These are phyloP conservation scores for Onychostruthus taczanowskii DNA, from an alignment of 2,113 vertebrate species.

Conservation along the genomic window DNA sequence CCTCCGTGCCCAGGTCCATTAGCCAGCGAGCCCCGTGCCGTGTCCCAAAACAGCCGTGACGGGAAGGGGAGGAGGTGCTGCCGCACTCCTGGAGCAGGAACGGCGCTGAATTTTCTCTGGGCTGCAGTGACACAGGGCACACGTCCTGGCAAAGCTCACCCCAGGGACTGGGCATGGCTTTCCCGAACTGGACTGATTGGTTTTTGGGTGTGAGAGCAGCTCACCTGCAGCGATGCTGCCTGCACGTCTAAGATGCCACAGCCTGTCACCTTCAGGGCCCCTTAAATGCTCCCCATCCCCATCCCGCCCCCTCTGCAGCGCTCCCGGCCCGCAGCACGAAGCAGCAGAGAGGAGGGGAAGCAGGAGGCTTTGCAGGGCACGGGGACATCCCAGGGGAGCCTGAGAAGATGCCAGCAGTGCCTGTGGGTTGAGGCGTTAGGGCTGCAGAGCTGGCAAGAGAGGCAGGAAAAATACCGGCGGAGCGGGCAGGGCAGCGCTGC, in stretches of 20 bases:
- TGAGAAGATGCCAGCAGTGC: not conserved
- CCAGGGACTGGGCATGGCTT: rapidly evolving
- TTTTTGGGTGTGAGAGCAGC: not conserved
- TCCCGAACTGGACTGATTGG: rapidly evolving
- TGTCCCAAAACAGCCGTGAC: not conserved
- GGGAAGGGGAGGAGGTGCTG: not conserved
- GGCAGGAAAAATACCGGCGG: not conserved
- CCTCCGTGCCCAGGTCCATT: not conserved
- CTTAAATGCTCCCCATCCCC: not conserved
- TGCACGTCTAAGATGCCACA: rapidly evolving
- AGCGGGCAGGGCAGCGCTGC: not conserved
- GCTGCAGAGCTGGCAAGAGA: conserved; percentile 28
- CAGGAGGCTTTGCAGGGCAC: not conserved
- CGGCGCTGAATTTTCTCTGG: rapidly evolving
- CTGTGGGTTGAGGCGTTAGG: not conserved
- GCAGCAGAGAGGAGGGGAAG: not conserved
- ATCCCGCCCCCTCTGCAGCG: not conserved
- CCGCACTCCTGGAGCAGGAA: rapidly evolving
- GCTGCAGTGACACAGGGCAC: not conserved
- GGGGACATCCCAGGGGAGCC: not conserved
- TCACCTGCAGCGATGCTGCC: not conserved
- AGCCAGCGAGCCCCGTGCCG: not conserved
- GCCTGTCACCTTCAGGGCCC: not conserved
- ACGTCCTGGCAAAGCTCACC: not conserved
- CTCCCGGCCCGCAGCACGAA: not conserved